Evolutionary conservation across 2,113 vertebrate species (phyloP), one percentile per base, ranked within the genome.

Genomic region (Periophthalmodon schlosseri): DNA sequence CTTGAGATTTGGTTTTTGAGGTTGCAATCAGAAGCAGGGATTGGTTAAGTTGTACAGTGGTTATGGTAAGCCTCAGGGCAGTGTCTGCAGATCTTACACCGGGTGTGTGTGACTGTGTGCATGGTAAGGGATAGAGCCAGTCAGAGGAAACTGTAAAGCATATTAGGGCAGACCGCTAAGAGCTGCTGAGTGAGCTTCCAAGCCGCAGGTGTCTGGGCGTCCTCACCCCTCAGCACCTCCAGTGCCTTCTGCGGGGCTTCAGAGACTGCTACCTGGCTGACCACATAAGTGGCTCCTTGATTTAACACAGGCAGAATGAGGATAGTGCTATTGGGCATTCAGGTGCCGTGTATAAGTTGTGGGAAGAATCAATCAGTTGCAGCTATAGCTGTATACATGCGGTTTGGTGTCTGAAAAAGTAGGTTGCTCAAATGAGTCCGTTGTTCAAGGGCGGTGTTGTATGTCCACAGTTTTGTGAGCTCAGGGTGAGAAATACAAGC

Each of bases 161-260:
- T 82, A 88, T 88, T 89, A 85, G 86, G 83, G 69, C 83, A 84
- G 88, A 90, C 87, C 86, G 71, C 89, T 90, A 88, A 89, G 86
- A 86, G 86, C 82, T 76, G 72, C 61, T 73, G 76, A 81, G 84
- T 83, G 83, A 85, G 83, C 83, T 84, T 88, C 84, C 74, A 90
- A 88, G 88, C 88, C 84, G 34, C 89, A 91, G 86, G 85, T 78
- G 76, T 79, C 82, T 85, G 77, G 58, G 69, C 56, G 70, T 56
- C 67, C 63, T 71, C 49, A 61, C 72, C 56, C n/a, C 23, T 69
- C 57, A 44, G 18, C 47, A 21, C 61, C n/a, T 39, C 28, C 28
- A 23, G 68, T 0, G 24, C 70, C 69, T 74, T 79, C 73, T 72
- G 54, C 75, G 78, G 80, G 84, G 28, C 60, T 34, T 86, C 86